A percentile compares a stretch with the other conserved stretches of the same genome.
Evolutionary conservation across 2,113 vertebrate genomes (phyloP).

Genomic region (Centropus unirufus): DNA sequence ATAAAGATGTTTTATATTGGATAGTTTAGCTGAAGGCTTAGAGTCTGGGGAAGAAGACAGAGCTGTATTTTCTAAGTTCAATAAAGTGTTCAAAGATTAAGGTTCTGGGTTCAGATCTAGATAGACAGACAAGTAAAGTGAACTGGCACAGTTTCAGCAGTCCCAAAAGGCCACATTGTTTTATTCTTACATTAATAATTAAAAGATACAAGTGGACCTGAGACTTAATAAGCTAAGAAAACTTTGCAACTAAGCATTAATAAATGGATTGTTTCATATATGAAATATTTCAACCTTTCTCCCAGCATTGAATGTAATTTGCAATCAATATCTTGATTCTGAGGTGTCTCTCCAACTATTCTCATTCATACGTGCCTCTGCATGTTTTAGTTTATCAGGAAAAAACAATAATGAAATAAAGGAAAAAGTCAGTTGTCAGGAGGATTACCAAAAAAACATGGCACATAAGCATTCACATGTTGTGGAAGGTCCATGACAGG

Average conservation of each 20-base stretch:
- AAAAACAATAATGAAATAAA: background rate
- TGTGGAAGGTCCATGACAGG: background rate
- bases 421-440: background rate
- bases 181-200: constrained; percentile 20
- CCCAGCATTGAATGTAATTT: background rate
- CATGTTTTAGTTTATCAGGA: background rate
- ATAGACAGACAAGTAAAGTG: background rate
- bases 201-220: background rate
- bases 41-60: background rate
- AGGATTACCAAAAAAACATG: background rate
- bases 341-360: background rate
- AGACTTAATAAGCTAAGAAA: constrained; percentile 2
- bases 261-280: background rate
- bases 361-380: background rate
- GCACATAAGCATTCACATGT: background rate
- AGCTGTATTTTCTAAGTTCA: background rate
- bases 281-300: background rate
- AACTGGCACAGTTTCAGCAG: background rate
- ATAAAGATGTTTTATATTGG: background rate
- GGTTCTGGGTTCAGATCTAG: background rate
- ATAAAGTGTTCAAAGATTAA: background rate
- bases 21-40: background rate
- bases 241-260: background rate
- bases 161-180: background rate
- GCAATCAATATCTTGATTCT: background rate